Conservation (phyloP, 2,113 vertebrate genomes). For the Sturnus vulgaris region DNA sequence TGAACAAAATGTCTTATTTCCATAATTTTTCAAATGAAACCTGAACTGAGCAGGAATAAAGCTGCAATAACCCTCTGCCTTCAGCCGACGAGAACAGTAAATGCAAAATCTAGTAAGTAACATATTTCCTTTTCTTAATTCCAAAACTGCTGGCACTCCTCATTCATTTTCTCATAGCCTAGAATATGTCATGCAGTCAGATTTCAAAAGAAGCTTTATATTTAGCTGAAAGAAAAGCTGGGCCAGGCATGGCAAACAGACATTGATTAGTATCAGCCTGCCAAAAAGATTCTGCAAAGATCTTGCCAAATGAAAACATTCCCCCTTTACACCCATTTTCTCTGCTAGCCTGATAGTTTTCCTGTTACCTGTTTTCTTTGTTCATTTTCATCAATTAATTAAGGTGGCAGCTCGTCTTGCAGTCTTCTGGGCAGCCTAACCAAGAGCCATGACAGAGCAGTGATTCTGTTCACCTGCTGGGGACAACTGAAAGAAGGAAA, state of each 20-base stretch:
- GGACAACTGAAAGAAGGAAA: background rate
- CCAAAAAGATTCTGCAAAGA: background rate
- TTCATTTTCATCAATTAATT: background rate
- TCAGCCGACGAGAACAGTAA: background rate
- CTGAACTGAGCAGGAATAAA: background rate
- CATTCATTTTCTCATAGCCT: background rate
- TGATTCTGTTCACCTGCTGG: background rate
- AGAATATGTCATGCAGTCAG: background rate
- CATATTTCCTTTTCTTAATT: background rate
- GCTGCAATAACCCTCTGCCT: background rate
- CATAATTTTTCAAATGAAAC: background rate
- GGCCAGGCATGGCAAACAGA: background rate
- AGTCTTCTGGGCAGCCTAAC: background rate
- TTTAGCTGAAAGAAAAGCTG: background rate
- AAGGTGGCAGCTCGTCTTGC: background rate
- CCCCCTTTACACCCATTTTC: background rate
- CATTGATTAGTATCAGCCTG: background rate
- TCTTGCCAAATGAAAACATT: background rate
- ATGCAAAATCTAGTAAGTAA: background rate
- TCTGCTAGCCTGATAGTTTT: background rate
- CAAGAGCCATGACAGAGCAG: background rate
- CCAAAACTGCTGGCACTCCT: background rate
- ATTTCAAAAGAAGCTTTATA: background rate
- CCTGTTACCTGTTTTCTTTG: background rate
- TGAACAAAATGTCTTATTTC: background rate